phyloP scores from a whole-genome alignment of 2,113 vertebrate genomes.

The Elachura formosa region DNA sequence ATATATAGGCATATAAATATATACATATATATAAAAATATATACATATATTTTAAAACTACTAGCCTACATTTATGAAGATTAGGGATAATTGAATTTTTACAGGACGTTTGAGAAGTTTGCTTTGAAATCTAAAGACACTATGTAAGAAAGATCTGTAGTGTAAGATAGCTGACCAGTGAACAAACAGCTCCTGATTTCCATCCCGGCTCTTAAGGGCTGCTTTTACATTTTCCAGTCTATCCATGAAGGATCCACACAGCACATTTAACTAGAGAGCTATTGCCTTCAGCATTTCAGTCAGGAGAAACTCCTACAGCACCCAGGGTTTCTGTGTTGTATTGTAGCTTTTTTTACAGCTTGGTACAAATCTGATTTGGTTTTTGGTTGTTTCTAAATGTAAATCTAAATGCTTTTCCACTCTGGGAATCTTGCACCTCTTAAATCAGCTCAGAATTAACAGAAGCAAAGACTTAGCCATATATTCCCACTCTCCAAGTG shows the following conservation, averaged over 20 bases:
- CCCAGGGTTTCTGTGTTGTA: background rate
- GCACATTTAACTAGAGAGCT: background rate
- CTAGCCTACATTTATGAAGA: slow-evolving; percentile 52
- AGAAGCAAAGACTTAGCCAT: background rate
- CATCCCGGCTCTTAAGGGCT: background rate
- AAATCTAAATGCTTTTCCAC: background rate
- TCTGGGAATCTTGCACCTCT: background rate
- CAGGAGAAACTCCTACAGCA: background rate
- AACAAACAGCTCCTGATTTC: background rate
- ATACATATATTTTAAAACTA: slow-evolving; percentile 65
- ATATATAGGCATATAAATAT: slow-evolving; percentile 46
- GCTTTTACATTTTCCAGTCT: background rate
- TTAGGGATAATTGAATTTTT: slow-evolving; percentile 28
- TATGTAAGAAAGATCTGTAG: background rate
- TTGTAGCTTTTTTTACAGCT: background rate
- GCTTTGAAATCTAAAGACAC: slow-evolving; percentile 30
- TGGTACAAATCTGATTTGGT: background rate
- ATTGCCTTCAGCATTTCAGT: background rate
- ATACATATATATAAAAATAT: slow-evolving; percentile 59
- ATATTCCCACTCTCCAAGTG: background rate
- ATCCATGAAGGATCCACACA: background rate
- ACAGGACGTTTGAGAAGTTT: slow-evolving; percentile 40
- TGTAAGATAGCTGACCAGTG: background rate
- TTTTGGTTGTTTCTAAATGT: background rate
- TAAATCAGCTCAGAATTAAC: background rate